Evolutionary conservation across 2,888 invertebrate species (phyloP), one percentile per base, ranked within the genome.

Genomic region (Andrena minutula): DNA sequence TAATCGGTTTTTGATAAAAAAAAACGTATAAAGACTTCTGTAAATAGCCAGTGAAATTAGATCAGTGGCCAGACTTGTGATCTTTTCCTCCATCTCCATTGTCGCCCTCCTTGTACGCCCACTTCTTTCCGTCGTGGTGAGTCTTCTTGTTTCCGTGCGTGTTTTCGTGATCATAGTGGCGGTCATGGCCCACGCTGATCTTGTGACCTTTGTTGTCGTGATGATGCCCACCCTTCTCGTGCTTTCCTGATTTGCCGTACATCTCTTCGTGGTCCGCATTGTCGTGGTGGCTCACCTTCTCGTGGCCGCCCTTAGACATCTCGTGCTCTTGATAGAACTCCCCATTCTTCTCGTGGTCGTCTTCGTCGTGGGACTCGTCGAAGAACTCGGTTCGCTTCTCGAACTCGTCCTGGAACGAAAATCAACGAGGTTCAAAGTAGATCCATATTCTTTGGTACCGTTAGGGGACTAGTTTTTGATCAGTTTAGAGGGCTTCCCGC

Each of bases 351-450:
- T 96, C 96, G 63, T 95, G 95, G 32, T 96, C 96, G 0, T 95
- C 96, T 2, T 95, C 96, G 83, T 96, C 96, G 41, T 96, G 95
- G 77, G 96, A 96, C 91, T 97, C 97, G 90, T 97, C 97, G 90
- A 96, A 97, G 94, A 97, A 97, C 90, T 97, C 97, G 47, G 96
- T 96, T 80, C 96, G 96, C 91, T 97, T 97, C 90, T 96, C 96
- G 90, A 95, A 97, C 89, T 97, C 97, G 86, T 97, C 97, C 92
- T 94, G 79, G n/a, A 49, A 83, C 3, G 1, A 28, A 3, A 20
- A 10, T 28, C 20, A 12, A 26, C n/a, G 10, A n/a, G 1, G 16
- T 10, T n/a, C 12, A 4, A 41, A 16, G 16, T 41, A 41, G 1
- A 4, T 41, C 41, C 16, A 4, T 12, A 16, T 41, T 41, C 12